A percentile compares a stretch with the other conserved stretches of the same genome.
These are phyloP conservation scores for Chironex yamaguchii DNA, from an alignment of 30 jellyfish, hydroid and myxozoan genomes.

Conservation along the genomic window DNA sequence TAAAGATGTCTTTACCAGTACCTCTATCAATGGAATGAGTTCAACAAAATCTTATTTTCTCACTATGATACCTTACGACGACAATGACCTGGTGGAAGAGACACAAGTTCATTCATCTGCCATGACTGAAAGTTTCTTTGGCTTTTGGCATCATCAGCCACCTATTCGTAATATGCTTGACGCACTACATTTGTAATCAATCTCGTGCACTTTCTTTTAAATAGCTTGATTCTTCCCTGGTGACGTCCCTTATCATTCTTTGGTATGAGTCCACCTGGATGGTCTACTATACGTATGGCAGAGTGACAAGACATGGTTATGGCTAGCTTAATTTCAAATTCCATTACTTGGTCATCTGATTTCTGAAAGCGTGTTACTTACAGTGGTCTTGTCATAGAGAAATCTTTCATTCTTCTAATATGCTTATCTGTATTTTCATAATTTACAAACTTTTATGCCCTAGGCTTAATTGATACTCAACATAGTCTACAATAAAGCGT, in stretches of 20 bases:
- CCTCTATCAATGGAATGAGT: slow-evolving; percentile 51
- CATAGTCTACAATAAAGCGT: slow-evolving; percentile 36
- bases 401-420: neutral
- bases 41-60: slow-evolving; percentile 28
- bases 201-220: slow-evolving; percentile 40
- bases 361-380: slow-evolving; percentile 6
- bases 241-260: slow-evolving; percentile 40
- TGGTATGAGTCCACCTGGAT: slow-evolving; percentile 37
- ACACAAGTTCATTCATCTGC: slow-evolving; percentile 29
- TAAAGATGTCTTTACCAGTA: slow-evolving; percentile 57
- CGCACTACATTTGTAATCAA: slow-evolving; percentile 49
- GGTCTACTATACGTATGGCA: slow-evolving; percentile 58
- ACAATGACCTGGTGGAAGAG: slow-evolving; percentile 26
- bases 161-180: slow-evolving; percentile 31
- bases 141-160: slow-evolving; percentile 34
- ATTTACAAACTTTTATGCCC: neutral
- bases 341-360: slow-evolving; percentile 48
- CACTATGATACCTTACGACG: neutral
- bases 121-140: slow-evolving; percentile 16
- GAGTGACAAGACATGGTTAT: slow-evolving; percentile 67
- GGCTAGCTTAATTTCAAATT: slow-evolving; percentile 58
- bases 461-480: slow-evolving; percentile 29
- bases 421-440: slow-evolving; percentile 35
- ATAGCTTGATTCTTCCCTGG: slow-evolving; percentile 38
- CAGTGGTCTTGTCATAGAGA: neutral